phyloP scores from a whole-genome alignment of 2,113 vertebrate genomes.

The Mirounga angustirostris region DNA sequence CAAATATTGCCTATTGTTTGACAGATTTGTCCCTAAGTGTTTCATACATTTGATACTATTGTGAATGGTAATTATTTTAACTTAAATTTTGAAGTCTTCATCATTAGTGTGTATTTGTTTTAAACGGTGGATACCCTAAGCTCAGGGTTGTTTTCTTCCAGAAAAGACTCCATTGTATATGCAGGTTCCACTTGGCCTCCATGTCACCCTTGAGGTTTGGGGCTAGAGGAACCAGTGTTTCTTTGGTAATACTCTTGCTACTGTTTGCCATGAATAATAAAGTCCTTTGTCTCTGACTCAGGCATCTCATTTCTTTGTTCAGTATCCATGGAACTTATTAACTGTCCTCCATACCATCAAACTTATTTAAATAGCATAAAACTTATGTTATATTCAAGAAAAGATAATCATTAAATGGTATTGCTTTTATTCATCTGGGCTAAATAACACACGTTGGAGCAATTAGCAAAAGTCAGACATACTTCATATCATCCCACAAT shows the following conservation, averaged over 20 bases:
- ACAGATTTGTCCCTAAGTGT: background rate
- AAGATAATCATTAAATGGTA: background rate
- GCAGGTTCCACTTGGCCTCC: background rate
- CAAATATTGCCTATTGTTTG: background rate
- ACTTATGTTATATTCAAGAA: background rate
- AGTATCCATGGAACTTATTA: background rate
- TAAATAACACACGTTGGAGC: background rate
- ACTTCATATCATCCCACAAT: background rate
- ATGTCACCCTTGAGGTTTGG: background rate
- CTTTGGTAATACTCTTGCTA: background rate
- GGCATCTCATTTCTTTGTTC: background rate
- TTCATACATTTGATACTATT: background rate
- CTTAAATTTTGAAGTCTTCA: background rate
- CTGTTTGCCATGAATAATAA: background rate
- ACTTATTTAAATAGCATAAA: constrained; percentile 23
- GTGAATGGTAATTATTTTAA: background rate
- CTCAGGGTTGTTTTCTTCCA: background rate
- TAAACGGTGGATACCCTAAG: background rate
- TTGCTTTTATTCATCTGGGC: background rate
- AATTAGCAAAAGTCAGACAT: background rate
- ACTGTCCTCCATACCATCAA: background rate
- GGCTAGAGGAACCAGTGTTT: background rate
- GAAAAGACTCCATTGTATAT: background rate
- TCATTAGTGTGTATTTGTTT: background rate
- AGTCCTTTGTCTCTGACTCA: background rate